Evolutionary conservation across 2,797 vertebrate species (phyloP).

Genomic region (Atherinosoma microstoma): DNA sequence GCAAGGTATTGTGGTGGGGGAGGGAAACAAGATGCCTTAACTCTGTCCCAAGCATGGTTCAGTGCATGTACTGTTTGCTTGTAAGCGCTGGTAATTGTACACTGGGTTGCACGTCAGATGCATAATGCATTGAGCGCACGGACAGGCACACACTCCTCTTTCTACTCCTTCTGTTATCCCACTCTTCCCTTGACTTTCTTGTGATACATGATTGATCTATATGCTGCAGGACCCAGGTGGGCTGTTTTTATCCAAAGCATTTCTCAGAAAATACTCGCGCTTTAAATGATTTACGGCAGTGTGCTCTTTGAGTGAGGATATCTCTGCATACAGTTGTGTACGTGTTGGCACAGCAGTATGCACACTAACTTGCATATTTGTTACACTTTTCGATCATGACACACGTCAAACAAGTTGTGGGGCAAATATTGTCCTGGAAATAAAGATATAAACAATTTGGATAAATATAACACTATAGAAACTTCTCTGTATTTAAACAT

Average conservation of each 20-base stretch:
- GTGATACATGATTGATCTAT: slow-evolving; percentile 79
- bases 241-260: slow-evolving; percentile 71
- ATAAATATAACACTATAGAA: not conserved
- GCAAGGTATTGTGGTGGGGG: slow-evolving; percentile 25
- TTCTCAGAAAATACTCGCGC: slow-evolving; percentile 70
- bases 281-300: slow-evolving; percentile 79
- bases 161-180: slow-evolving; percentile 60
- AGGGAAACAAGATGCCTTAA: slow-evolving; percentile 47
- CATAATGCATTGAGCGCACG: slow-evolving; percentile 74
- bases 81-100: slow-evolving; percentile 73
- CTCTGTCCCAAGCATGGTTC: slow-evolving; percentile 34
- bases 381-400: slow-evolving; percentile 51
- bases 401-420: slow-evolving; percentile 36
- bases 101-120: slow-evolving; percentile 55
- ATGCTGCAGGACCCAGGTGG: slow-evolving; percentile 75
- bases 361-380: slow-evolving; percentile 55
- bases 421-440: slow-evolving; percentile 9
- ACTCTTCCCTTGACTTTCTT: slow-evolving; percentile 68
- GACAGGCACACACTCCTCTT: slow-evolving; percentile 30
- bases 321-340: slow-evolving; percentile 30
- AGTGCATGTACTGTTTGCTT: slow-evolving; percentile 61
- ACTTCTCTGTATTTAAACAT: not conserved
- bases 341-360: slow-evolving; percentile 40
- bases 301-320: slow-evolving; percentile 61
- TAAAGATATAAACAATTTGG: slow-evolving; percentile 24